phyloP scores from a whole-genome alignment of 1,140 invertebrate species.

The Meloidogyne floridensis region DNA sequence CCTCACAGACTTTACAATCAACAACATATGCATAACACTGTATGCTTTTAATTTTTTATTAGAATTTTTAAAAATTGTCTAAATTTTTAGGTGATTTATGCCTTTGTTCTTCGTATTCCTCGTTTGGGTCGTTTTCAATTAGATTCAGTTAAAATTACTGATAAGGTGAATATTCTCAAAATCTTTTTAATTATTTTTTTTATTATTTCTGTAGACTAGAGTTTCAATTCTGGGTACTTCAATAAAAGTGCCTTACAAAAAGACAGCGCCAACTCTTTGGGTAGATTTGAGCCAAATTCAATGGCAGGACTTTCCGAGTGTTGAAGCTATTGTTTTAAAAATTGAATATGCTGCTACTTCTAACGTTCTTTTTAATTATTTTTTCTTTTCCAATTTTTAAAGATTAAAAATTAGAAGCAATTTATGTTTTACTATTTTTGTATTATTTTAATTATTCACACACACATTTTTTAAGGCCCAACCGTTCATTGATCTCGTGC shows the following conservation, averaged over 20 bases:
- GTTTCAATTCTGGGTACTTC: constrained; percentile 50
- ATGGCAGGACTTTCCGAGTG: constrained; percentile 41
- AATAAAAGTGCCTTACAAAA: constrained; percentile 23
- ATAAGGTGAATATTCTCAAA: too few relatives aligned
- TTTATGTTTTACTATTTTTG: neutral
- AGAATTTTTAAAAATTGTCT: neutral
- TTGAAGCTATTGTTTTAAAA: constrained; percentile 54
- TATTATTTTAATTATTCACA: constrained; percentile 4
- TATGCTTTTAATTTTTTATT: neutral
- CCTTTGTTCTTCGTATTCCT: constrained; percentile 38
- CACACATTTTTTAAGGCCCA: constrained; percentile 1
- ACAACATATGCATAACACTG: constrained; percentile 36
- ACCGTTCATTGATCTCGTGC: neutral
- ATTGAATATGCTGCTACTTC: constrained; percentile 53
- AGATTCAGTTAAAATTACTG: constrained; percentile 36
- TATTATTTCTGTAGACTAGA: constrained; percentile 37
- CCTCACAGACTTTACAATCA: constrained; percentile 37
- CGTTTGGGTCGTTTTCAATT: constrained; percentile 36
- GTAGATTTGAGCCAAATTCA: constrained; percentile 31
- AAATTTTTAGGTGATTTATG: constrained; percentile 40
- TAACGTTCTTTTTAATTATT: constrained; percentile 14
- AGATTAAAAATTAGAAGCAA: neutral
- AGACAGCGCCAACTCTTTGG: constrained; percentile 11
- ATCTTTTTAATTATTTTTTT: too few relatives aligned
- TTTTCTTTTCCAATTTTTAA: neutral